Percentiles rank a stretch among this genome's conserved stretches.
phyloP scores from a whole-genome alignment of 92 coral and sea anemone genomes.

The Porites cylindrica region DNA sequence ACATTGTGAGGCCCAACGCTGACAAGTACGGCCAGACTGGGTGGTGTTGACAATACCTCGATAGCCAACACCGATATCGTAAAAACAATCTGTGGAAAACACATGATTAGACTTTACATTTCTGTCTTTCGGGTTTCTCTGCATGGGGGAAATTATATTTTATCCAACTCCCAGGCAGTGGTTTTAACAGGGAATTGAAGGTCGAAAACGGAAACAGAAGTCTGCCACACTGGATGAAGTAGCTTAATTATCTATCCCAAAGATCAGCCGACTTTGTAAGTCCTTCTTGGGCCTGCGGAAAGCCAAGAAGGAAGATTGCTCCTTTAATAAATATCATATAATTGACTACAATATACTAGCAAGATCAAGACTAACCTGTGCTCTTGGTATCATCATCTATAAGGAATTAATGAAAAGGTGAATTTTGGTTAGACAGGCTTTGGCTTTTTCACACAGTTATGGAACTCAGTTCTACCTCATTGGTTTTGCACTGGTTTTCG shows the following conservation, averaged over 20 bases:
- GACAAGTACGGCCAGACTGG: conserved; percentile 14
- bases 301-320: no score
- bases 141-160: no score
- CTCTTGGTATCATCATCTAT: conserved; percentile 25
- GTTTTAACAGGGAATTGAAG: no score
- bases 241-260: no score
- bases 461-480: neutral
- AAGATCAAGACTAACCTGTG: neutral
- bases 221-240: no score
- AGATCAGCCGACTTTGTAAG: no score
- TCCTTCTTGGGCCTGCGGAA: no score
- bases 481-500: neutral
- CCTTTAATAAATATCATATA: no score
- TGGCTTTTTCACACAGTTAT: neutral
- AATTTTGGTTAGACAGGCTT: neutral
- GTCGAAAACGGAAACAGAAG: no score
- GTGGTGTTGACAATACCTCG: conserved; percentile 22
- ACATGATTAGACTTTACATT: neutral
- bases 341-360: no score
- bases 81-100: conserved; percentile 13
- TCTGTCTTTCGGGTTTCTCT: no score
- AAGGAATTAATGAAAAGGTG: neutral
- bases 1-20: conserved; percentile 22
- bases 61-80: conserved; percentile 24
- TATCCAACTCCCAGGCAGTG: no score